phyloP scores from a whole-genome alignment of 1,140 invertebrate genomes.

The Cyrtorhinus lividipennis region DNA sequence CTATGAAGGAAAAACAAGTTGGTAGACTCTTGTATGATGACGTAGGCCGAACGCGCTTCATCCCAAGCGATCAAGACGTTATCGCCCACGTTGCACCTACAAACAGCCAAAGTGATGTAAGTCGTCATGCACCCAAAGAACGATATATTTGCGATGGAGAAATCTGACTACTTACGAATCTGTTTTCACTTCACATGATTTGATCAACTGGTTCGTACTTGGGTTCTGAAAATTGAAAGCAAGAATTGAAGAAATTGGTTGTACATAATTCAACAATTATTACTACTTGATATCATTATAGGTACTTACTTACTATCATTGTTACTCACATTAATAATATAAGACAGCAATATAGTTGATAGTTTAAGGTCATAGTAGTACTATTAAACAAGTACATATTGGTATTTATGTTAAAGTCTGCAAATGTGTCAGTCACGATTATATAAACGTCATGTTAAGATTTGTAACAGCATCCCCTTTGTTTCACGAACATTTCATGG shows the following conservation, averaged over 20 bases:
- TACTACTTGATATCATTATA: too few species aligned
- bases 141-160: neutral
- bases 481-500: too few species aligned
- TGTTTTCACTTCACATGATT: constrained; percentile 47
- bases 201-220: constrained; percentile 37
- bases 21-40: constrained; percentile 59
- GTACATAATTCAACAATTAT: too few species aligned
- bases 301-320: too few species aligned
- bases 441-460: too few species aligned
- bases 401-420: too few species aligned
- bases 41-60: constrained; percentile 57
- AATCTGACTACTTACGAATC: constrained; percentile 33
- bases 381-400: too few species aligned
- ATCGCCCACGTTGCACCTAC: constrained; percentile 61
- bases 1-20: constrained; percentile 75
- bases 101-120: constrained; percentile 18
- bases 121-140: neutral
- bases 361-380: too few species aligned
- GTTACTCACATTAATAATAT: too few species aligned
- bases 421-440: too few species aligned
- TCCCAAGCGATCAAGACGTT: constrained; percentile 74
- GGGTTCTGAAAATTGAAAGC: constrained; percentile 26
- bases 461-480: too few species aligned
- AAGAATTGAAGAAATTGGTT: neutral
- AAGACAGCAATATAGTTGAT: too few species aligned